These are phyloP conservation scores for Pygoscelis antarcticus DNA, from an alignment of 2,113 vertebrate genomes.

Conservation along the genomic window DNA sequence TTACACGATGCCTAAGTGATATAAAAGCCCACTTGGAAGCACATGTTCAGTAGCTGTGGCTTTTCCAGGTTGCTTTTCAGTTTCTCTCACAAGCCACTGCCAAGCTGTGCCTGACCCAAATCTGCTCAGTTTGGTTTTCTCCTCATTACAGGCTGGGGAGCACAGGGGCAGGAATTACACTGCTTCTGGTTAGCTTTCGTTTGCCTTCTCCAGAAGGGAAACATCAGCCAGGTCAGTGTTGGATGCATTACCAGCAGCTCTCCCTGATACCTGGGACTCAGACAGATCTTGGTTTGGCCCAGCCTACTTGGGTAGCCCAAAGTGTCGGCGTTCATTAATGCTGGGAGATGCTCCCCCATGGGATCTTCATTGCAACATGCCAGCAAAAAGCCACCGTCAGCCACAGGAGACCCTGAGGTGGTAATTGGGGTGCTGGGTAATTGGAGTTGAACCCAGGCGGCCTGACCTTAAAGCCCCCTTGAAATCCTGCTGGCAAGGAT, in stretches of 20 bases:
- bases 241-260: not conserved
- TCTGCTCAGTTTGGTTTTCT: not conserved
- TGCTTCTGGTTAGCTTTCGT: not conserved
- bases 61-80: not conserved
- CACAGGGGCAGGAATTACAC: not conserved
- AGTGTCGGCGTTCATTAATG: accelerated
- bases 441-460: accelerated
- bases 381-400: not conserved
- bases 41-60: not conserved
- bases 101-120: not conserved
- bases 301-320: not conserved
- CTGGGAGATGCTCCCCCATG: not conserved
- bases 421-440: not conserved
- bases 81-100: not conserved
- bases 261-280: not conserved
- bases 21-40: not conserved
- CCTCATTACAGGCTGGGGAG: not conserved
- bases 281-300: not conserved
- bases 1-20: not conserved
- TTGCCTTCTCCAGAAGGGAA: not conserved
- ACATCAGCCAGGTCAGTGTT: not conserved
- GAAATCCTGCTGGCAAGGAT: not conserved
- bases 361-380: not conserved
- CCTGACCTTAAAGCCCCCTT: not conserved
- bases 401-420: not conserved